Evolutionary conservation across 2,113 vertebrate genomes (phyloP), one percentile per base, ranked within the genome.

Genomic region (Ramphastos sulfuratus): DNA sequence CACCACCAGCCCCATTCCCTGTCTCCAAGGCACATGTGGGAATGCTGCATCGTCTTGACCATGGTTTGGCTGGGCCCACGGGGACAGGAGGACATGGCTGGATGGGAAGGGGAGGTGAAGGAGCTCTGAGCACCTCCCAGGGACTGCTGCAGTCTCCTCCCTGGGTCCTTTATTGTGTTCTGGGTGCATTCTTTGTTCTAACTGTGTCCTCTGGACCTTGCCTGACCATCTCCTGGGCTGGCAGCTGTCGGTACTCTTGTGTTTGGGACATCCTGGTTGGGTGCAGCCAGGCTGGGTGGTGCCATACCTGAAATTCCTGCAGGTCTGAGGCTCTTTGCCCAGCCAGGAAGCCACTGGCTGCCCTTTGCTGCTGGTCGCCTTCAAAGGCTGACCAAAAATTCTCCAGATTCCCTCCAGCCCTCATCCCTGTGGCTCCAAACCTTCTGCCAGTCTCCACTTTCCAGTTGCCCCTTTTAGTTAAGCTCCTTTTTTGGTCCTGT

Each of bases 401-500:
- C 94, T 91, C 87, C 56, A 83, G 89, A 96, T 96, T 96, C 96
- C 35, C 96, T 91, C 82, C 91, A 90, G 72, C 85, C 50, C 85
- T 94, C 69, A 58, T 78, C 91, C 67, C 73, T 93, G 73, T 83
- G 67, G 93, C 87, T 88, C 88, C 94, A 91, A 96, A 90, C 79
- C 82, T 85, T 81, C 95, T 96, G 93, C 92, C 93, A 91, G 85
- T 86, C 92, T 94, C 73, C 56, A 66, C 90, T 95, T 95, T 92
- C 87, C 94, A 94, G 93, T 96, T 95, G 96, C 92, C 96, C 95
- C 90, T 95, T 96, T 92, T 88, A 95, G 94, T 92, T 52, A 82
- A 96, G 88, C 92, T 96, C 96, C 95, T 96, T 96, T 96, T 96
- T 96, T 96, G 95, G 96, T 96, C 71, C 93, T 96, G 96, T 96